Evolutionary conservation across 2,797 vertebrate genomes (phyloP).

Genomic region (Mus caroli): DNA sequence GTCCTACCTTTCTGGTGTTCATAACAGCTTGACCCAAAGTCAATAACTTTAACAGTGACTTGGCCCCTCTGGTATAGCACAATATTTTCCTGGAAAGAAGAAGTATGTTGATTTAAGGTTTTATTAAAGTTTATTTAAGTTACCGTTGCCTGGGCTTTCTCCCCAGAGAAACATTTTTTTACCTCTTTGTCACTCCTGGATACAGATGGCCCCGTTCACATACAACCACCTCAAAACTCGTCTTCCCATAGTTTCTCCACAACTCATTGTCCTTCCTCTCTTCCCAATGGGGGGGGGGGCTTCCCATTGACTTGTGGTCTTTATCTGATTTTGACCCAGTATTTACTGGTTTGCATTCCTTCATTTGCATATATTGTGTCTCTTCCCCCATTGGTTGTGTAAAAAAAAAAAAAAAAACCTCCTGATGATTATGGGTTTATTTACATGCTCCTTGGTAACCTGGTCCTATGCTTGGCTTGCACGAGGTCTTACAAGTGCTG

Average conservation of each 20-base stretch:
- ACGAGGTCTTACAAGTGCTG: slow-evolving; percentile 17
- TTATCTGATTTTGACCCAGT: background rate
- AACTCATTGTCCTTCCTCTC: no score
- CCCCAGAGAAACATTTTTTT: no score
- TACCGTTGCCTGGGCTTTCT: background rate
- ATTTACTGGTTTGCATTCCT: background rate
- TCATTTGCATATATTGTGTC: background rate
- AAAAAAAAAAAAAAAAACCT: background rate
- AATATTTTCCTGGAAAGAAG: slow-evolving; percentile 94
- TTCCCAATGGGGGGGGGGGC: no score
- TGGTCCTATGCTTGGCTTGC: background rate
- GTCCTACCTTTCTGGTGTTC: slow-evolving; percentile 95
- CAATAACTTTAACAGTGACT: slow-evolving; percentile 97
- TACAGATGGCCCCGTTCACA: background rate
- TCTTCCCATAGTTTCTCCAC: background rate
- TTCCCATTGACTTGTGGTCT: background rate
- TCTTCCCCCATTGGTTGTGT: background rate
- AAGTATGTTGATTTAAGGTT: background rate
- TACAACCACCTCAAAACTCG: background rate
- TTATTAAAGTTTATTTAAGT: background rate
- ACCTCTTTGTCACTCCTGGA: background rate
- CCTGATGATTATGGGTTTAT: background rate
- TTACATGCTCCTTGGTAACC: background rate
- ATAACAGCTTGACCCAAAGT: slow-evolving; percentile 98
- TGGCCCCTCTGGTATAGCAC: slow-evolving; percentile 94